Conservation (phyloP, 2,888 invertebrate species). For the Exephanes ischioxanthus region DNA sequence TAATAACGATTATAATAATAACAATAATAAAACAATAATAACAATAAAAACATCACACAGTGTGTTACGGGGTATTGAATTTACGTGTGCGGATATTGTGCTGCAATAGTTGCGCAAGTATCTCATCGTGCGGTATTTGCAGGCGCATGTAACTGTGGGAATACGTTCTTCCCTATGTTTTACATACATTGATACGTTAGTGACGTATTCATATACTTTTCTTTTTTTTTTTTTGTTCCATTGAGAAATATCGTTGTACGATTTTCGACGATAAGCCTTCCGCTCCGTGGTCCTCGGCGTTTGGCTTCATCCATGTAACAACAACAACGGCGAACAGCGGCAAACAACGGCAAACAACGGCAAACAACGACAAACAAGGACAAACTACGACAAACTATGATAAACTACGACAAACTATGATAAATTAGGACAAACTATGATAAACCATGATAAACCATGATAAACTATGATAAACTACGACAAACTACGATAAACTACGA, state of each 20-base stretch:
- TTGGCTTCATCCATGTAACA: neutral
- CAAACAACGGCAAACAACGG: too few species aligned
- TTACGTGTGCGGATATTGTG: slow-evolving; percentile 23
- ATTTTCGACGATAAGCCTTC: neutral
- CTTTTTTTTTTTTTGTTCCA: neutral
- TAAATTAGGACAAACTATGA: too few species aligned
- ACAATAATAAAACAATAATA: neutral
- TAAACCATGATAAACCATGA: too few species aligned
- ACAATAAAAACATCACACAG: slow-evolving; percentile 13
- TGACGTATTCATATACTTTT: neutral
- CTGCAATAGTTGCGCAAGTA: slow-evolving; percentile 54
- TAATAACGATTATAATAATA: slow-evolving; percentile 28
- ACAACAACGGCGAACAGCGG: too few species aligned
- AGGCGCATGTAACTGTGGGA: slow-evolving; percentile 54
- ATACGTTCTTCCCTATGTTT: slow-evolving; percentile 39
- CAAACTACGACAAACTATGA: too few species aligned
- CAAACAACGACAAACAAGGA: too few species aligned
- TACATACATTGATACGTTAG: neutral
- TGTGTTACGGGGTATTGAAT: slow-evolving; percentile 36
- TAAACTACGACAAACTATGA: too few species aligned
- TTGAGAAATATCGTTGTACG: neutral
- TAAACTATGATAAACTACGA: too few species aligned
- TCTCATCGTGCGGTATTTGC: slow-evolving; percentile 52
- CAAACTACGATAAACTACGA: too few species aligned
- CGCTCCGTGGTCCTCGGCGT: neutral